phyloP scores from a whole-genome alignment of 2,888 invertebrate genomes.

The Vannuccia rotundouncinata region DNA sequence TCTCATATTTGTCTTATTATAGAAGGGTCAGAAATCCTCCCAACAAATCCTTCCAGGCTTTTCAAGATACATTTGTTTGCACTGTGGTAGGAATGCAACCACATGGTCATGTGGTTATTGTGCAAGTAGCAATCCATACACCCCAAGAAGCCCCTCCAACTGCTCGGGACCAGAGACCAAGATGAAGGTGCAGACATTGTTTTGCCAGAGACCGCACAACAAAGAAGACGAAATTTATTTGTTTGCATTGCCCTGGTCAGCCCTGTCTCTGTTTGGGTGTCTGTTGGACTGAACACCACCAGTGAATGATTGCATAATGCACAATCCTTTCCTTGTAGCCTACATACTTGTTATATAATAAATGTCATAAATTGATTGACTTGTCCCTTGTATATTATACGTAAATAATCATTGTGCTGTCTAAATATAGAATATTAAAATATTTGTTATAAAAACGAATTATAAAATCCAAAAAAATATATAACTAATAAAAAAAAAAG shows the following conservation, averaged over 20 bases:
- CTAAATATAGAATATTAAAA: no score
- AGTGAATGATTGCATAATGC: not conserved
- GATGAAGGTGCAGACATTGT: not conserved
- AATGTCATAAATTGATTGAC: no score
- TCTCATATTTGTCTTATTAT: no score
- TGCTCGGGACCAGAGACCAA: not conserved
- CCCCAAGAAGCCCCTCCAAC: not conserved
- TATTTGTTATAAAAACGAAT: no score
- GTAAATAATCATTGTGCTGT: no score
- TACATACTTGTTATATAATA: no score
- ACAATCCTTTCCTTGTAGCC: no score
- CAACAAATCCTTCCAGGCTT: not conserved
- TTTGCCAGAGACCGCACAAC: not conserved
- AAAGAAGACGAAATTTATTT: not conserved
- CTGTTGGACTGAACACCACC: not conserved
- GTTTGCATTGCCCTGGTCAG: not conserved
- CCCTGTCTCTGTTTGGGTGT: not conserved
- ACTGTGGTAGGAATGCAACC: not conserved
- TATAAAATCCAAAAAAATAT: no score
- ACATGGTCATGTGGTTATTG: not conserved
- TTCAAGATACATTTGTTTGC: not conserved
- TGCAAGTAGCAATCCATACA: not conserved
- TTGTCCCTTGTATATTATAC: no score
- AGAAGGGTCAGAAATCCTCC: not conserved
- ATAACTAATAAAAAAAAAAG: no score